A percentile compares a stretch with the other conserved stretches of the same genome.
Conservation (phyloP, 2,888 invertebrate genomes). For the Adelognathus sp. region DNA sequence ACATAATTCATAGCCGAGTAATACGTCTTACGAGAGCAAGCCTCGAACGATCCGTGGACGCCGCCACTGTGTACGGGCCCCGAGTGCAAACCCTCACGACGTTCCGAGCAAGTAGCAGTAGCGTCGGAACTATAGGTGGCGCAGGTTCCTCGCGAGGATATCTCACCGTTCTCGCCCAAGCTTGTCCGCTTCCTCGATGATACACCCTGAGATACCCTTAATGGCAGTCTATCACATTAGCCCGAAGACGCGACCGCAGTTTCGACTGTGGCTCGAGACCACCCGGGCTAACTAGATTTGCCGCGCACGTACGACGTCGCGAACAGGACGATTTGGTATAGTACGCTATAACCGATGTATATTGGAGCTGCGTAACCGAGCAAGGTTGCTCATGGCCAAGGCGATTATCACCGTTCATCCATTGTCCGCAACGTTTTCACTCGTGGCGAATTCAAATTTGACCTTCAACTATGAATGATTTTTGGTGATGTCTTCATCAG, state of each 20-base stretch:
- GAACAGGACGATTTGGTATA: conserved; percentile 68
- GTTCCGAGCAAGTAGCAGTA: conserved; percentile 12
- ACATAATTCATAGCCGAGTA: conserved; percentile 79
- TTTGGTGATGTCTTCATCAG: no score
- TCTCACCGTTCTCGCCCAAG: conserved; percentile 26
- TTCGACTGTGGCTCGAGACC: conserved; percentile 50
- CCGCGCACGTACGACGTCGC: conserved; percentile 64
- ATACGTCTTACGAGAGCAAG: conserved; percentile 74
- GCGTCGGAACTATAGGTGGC: not conserved
- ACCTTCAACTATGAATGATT: no score
- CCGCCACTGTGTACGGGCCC: conserved; percentile 18
- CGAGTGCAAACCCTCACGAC: conserved; percentile 42
- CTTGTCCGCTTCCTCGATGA: conserved; percentile 61
- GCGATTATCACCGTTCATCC: not conserved
- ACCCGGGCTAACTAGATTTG: conserved; percentile 69
- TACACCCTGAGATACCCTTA: conserved; percentile 69
- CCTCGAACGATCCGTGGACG: conserved; percentile 49
- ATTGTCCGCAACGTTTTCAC: not conserved
- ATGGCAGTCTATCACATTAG: conserved; percentile 77
- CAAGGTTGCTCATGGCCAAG: not conserved
- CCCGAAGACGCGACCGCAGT: conserved; percentile 64
- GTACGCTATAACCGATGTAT: not conserved
- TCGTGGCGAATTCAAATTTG: not conserved
- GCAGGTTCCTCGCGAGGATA: conserved; percentile 35
- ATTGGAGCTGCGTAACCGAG: not conserved